Evolutionary conservation across 1,140 invertebrate genomes (phyloP), one percentile per base, ranked within the genome.

Genomic region (Drosophila punjabiensis): DNA sequence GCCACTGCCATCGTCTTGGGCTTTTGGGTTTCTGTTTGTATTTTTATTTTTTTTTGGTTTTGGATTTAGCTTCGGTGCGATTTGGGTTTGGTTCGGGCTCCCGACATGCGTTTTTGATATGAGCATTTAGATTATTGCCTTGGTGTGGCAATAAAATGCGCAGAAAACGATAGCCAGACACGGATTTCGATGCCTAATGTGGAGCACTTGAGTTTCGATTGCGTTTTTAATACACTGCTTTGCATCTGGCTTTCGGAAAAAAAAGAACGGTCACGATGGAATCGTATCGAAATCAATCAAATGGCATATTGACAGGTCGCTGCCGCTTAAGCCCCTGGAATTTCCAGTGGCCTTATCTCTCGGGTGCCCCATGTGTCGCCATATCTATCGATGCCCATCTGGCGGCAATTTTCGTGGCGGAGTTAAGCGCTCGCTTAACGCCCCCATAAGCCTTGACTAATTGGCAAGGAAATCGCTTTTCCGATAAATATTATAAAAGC

Each of bases 401-500:
- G 84, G 81, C 77, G 70, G 78, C 59, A 81, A 84, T 87, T 80
- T 67, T 61, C 50, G 43, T 61, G 32, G 20, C 61, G 10, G 47
- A 32, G 71, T 62, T 89, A 81, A 87, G 84, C 81, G 9, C 76
- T 56, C 71, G 76, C 64, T 62, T 76, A 78, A 76, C 67, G 76
- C 76, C 53, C 53, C 61, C 77, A 85, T 79, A 86, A 88, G 85
- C 85, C 88, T 76, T 85, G 82, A 88, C 86, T 89, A 90, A 88
- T 88, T 88, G 86, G 63, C 86, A 73, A 90, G 78, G 55, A 81
- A 85, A 90, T 90, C 69, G 70, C 70, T 74, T 55, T 62, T 67
- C 55, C 62, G 81, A 78, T 87, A 84, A 80, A 53, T 43, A 52
- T 53, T 52, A 61, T 73, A 83, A 70, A 43, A 20, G 62, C 64